These are phyloP conservation scores for Sebastes kiyomatsui DNA, from an alignment of 2,797 vertebrate genomes.

Conservation along the genomic window DNA sequence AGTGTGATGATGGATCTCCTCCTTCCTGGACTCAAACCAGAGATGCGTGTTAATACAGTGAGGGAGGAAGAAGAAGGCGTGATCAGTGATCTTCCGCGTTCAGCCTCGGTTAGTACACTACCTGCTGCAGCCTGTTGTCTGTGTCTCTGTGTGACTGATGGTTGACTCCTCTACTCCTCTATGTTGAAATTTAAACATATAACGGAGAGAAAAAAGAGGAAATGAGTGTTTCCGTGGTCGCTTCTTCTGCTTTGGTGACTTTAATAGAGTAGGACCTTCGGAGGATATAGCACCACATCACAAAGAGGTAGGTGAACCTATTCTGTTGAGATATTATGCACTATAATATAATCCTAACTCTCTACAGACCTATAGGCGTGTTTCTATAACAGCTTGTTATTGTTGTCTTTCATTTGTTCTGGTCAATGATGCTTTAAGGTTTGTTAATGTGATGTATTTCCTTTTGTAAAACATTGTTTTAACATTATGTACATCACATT, in stretches of 20 bases:
- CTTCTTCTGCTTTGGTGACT: conserved; percentile 20
- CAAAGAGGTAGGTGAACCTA: conserved; percentile 55
- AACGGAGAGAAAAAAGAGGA: conserved; percentile 62
- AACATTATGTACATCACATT: neutral
- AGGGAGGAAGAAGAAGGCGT: conserved; percentile 17
- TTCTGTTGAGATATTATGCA: accelerated
- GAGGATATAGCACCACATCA: neutral
- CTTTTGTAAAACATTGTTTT: neutral
- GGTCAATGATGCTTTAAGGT: neutral
- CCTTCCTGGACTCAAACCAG: conserved; percentile 8
- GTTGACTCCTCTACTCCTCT: conserved; percentile 6
- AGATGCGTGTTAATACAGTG: neutral
- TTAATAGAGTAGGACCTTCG: neutral
- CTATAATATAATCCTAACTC: neutral
- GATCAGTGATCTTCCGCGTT: conserved; percentile 68
- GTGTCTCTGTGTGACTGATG: neutral
- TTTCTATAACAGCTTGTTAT: neutral
- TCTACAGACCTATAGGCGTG: no score
- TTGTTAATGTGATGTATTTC: neutral
- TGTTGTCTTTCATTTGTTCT: neutral
- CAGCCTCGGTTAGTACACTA: neutral
- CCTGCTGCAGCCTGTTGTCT: neutral
- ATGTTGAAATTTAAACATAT: conserved; percentile 42
- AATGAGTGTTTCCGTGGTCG: conserved; percentile 42
- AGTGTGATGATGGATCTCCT: neutral